These are phyloP conservation scores for Miltochrista miniata DNA, from an alignment of 2,888 invertebrate species.

Conservation along the genomic window DNA sequence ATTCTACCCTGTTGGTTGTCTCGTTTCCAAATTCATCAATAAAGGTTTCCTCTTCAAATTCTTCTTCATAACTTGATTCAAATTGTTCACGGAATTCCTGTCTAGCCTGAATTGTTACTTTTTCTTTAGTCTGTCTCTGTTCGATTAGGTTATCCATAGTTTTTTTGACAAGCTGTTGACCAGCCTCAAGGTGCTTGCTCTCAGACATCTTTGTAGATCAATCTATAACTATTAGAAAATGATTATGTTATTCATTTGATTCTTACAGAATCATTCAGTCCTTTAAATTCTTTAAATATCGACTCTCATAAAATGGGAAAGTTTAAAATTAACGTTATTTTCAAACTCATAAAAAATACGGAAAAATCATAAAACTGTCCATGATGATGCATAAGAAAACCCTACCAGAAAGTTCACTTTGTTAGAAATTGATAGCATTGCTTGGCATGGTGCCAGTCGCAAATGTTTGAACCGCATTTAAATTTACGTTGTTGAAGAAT, in stretches of 20 bases:
- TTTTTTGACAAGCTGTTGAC: slow-evolving; percentile 75
- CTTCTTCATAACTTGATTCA: slow-evolving; percentile 78
- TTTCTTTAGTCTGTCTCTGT: slow-evolving; percentile 69
- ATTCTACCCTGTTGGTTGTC: slow-evolving; percentile 73
- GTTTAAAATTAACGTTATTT: slow-evolving; percentile 19
- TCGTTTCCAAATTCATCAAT: slow-evolving; percentile 74
- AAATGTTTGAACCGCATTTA: slow-evolving; percentile 69
- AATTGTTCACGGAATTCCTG: slow-evolving; percentile 78
- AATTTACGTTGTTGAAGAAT: slow-evolving; percentile 64
- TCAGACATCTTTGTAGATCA: slow-evolving; percentile 65
- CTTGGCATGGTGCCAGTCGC: slow-evolving; percentile 63
- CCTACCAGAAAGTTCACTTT: slow-evolving; percentile 58
- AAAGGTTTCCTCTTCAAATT: slow-evolving; percentile 77
- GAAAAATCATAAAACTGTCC: slow-evolving; percentile 47
- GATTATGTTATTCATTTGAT: background rate
- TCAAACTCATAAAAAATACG: slow-evolving; percentile 30
- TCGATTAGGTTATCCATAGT: slow-evolving; percentile 77
- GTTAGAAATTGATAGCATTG: slow-evolving; percentile 67
- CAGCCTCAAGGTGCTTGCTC: slow-evolving; percentile 66
- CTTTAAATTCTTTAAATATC: slow-evolving; percentile 10
- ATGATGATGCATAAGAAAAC: slow-evolving; percentile 46
- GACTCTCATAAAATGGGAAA: slow-evolving; percentile 11
- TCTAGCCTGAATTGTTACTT: slow-evolving; percentile 73
- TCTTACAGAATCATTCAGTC: slow-evolving; percentile 3
- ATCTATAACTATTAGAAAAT: slow-evolving; percentile 49